These are phyloP conservation scores for Diloba caeruleocephala DNA, from an alignment of 2,888 invertebrate genomes.

Conservation along the genomic window DNA sequence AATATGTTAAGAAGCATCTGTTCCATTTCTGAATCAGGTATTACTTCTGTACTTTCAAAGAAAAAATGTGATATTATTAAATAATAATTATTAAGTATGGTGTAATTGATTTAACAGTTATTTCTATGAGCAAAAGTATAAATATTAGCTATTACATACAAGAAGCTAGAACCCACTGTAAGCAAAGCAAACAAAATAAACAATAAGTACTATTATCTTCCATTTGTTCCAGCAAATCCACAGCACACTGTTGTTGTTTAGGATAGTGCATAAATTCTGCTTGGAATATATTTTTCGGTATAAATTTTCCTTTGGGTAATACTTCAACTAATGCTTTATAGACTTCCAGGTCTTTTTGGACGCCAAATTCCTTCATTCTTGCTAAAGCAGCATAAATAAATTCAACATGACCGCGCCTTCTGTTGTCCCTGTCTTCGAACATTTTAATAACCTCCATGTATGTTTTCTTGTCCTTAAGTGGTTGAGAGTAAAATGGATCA, in stretches of 20 bases:
- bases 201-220: conserved; percentile 93
- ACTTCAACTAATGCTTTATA: conserved; percentile 96
- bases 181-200: conserved; percentile 19
- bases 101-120: too few relatives aligned
- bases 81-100: conserved; percentile 7
- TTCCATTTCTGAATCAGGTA: conserved; percentile 97
- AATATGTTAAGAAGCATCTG: conserved; percentile 95
- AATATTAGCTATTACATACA: too few relatives aligned
- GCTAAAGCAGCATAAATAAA: conserved; percentile 97
- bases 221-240: conserved; percentile 98
- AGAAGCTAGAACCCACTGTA: not conserved
- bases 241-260: conserved; percentile 97
- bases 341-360: conserved; percentile 95
- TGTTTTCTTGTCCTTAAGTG: conserved; percentile 90
- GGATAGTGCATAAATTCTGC: conserved; percentile 98
- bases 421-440: conserved; percentile 91
- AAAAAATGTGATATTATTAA: conserved; percentile 16
- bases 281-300: conserved; percentile 95
- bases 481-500: conserved; percentile 83
- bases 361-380: conserved; percentile 96
- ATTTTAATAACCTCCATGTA: conserved; percentile 93
- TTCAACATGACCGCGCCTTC: conserved; percentile 96
- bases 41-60: conserved; percentile 90
- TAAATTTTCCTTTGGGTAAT: conserved; percentile 96
- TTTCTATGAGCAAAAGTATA: too few relatives aligned